Base-by-base conservation (phyloP, 2,888 invertebrate genomes). In the Drosophila birchii region DNA sequence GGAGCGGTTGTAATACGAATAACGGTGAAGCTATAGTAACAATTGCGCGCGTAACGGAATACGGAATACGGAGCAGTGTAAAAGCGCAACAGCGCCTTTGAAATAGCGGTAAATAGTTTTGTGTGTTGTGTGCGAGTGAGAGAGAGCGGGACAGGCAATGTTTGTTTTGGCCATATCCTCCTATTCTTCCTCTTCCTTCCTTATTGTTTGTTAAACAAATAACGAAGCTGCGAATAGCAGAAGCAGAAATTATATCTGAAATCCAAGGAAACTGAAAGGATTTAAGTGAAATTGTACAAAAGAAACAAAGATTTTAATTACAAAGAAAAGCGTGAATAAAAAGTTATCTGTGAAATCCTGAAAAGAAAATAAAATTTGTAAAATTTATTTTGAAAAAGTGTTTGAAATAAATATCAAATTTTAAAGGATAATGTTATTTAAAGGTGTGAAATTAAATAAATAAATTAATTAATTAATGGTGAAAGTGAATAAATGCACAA, bases 191-290 rank as follows among this genome's bases (percentile, higher is more conserved):
- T 18, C 36, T 53, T 34, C 26, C 26, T 14, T 26, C 29, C 36
- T 34, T 23, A 11, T 67, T 81, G 79, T 86, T 79, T 84, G 79
- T 70, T 76, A 76, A 78, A 81, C 78, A 78, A 84, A 82, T 78
- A 75, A 71, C 62, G 66, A 56, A 70, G 71, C 72, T 79, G 66
- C 64, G 72, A 68, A 70, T 57, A 62, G 36, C 61, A 57, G 75
- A 61, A 69, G 54, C 69, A 71, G n/a, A 20, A 45, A 68, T 56
- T 32, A 56, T 56, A 63, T 39, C 29, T 23, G 11, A 68, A 68
- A 51, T 32, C 26, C 49, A 51, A 18, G 20, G 26, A 49, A 59
- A 62, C 57, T 49, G 14, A 58, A 60, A 39, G 47, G 47, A 61
- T 57, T 51, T 44, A 38, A 23, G 34, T 12, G 11, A 14, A 23